phyloP scores from a whole-genome alignment of 2,113 vertebrate species.

The Galeopterus variegatus region DNA sequence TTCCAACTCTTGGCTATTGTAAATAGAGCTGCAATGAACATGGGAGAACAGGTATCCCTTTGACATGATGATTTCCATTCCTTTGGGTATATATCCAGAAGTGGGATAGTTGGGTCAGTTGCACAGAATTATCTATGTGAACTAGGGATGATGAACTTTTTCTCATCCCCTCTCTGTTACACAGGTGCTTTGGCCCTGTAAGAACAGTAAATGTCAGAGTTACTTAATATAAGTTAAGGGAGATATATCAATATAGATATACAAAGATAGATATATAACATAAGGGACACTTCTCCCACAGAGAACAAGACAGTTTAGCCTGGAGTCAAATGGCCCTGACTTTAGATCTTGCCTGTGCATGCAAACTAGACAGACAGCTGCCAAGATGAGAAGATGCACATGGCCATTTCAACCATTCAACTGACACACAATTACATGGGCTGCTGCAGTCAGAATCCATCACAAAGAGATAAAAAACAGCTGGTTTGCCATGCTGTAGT shows the following conservation, averaged over 20 bases:
- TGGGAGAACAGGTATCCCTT: too few species aligned
- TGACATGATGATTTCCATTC: too few species aligned
- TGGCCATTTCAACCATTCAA: background rate
- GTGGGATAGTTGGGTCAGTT: background rate
- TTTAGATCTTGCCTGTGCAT: background rate
- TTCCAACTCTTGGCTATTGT: too few species aligned
- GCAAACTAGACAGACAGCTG: background rate
- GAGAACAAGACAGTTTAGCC: background rate
- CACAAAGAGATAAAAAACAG: background rate
- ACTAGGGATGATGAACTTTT: background rate
- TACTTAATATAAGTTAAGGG: background rate
- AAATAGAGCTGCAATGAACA: too few species aligned
- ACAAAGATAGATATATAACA: background rate
- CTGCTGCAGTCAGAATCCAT: background rate
- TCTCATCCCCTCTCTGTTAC: background rate
- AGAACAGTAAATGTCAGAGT: background rate
- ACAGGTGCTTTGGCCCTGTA: background rate
- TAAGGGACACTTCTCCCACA: background rate
- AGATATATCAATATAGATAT: background rate
- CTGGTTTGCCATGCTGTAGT: background rate
- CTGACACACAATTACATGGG: background rate
- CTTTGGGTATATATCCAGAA: too few species aligned
- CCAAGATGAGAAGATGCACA: rapidly evolving
- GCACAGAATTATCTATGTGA: background rate
- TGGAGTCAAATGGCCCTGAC: background rate